Evolutionary conservation across 2,888 invertebrate genomes (phyloP), one percentile per base, ranked within the genome.

Genomic region (Caenorhabditis sulstoni): DNA sequence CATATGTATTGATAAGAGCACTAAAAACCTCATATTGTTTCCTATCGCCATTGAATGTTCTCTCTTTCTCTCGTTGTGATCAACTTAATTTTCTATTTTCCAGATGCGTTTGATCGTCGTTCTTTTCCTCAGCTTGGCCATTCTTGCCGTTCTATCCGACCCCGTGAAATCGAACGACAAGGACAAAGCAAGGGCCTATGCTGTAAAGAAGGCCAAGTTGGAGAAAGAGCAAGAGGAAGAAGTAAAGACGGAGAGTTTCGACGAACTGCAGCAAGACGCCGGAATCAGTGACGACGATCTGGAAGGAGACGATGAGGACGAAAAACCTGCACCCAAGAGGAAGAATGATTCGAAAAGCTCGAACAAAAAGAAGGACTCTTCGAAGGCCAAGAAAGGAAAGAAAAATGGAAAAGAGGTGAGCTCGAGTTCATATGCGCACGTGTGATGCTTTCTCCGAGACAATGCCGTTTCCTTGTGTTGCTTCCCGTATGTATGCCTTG

Each of bases 91-190:
- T 29, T 12, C 0, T 11, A 11, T 9, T 52, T 74, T 74, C 18
- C 59, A 74, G 74, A 74, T 74, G 74, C 74, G 66, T 14, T 16
- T 74, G 35, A 45, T 47, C 41, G 20, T 65, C 7, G 18, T 74
- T 1, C 47, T 66, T 16, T 37, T 66, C 18, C 55, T 74, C 45
- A n/a, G 52, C 59, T 61, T 74, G 66, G 47, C 53, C 8, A 35
- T 53, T 0, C 22, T 41, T 11, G 41, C 41, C 14, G 41, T 11
- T 41, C 7, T 29, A 7, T n/a, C 35, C 23, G 23, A 53, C 18
- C 41, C 41, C 7, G 41, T 47, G 4, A 47, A 20, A 9, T 47
- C 20, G 16, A 14, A 47, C 1, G 18, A 41, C 49, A 29, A 41
- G 47, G 41, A 35, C 14, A 59, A 47, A 59, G 22, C 18, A 45